A percentile compares a stretch with the other conserved stretches of the same genome.
phyloP scores from a whole-genome alignment of 53 echinoderm and acorn worm genomes.

The Crossaster papposus region DNA sequence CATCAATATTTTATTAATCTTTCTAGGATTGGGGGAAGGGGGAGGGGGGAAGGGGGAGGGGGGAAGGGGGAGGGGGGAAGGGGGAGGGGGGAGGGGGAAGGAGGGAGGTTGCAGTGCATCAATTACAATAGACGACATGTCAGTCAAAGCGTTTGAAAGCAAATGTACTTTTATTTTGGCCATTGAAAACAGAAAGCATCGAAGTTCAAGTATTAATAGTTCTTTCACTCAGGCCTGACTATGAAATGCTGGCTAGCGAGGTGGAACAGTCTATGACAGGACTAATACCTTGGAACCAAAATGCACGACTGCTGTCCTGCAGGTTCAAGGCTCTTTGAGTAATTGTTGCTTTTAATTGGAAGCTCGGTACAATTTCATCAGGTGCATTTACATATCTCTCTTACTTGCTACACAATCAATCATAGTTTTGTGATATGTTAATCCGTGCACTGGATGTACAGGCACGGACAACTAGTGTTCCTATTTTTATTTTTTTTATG shows the following conservation, averaged over 20 bases:
- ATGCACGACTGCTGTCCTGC: not conserved
- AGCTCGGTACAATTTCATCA: not conserved
- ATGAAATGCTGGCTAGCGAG: not conserved
- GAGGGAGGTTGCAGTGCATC: too few species aligned
- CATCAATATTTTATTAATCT: too few species aligned
- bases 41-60: too few species aligned
- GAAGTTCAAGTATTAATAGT: not conserved
- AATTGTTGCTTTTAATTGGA: not conserved
- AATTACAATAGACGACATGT: too few species aligned
- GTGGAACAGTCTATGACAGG: not conserved
- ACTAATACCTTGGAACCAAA: slow-evolving; percentile 13
- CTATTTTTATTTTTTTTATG: too few species aligned
- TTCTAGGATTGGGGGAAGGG: too few species aligned
- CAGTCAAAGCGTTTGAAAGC: too few species aligned
- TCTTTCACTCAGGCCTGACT: slow-evolving; percentile 5
- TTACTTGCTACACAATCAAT: not conserved
- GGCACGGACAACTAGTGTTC: too few species aligned
- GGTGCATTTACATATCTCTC: not conserved
- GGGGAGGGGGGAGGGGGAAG: too few species aligned
- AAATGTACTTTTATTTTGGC: not conserved
- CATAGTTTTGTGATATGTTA: too few species aligned
- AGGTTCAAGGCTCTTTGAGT: not conserved
- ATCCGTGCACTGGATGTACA: too few species aligned
- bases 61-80: too few species aligned
- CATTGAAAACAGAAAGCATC: not conserved